These are phyloP conservation scores for Caenorhabditis imperialis DNA, from an alignment of 2,888 invertebrate genomes.

Conservation along the genomic window DNA sequence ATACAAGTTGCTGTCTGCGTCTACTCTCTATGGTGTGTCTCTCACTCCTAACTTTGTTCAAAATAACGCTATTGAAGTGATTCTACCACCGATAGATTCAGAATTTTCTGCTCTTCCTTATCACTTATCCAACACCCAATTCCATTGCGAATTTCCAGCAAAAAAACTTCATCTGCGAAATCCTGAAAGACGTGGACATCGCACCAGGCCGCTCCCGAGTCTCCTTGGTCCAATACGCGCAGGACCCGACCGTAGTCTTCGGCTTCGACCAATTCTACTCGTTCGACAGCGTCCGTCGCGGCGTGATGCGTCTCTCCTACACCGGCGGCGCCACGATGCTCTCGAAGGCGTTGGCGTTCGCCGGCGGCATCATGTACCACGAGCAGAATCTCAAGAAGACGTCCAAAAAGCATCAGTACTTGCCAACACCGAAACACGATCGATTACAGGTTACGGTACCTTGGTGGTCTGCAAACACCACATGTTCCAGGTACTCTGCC, in stretches of 20 bases:
- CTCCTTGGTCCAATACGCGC: constrained; percentile 68
- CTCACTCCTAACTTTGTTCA: too few relatives aligned
- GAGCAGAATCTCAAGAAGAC: constrained; percentile 74
- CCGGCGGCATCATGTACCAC: constrained; percentile 73
- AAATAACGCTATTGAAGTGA: too few relatives aligned
- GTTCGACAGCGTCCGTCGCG: constrained; percentile 64
- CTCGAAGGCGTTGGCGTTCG: constrained; percentile 74
- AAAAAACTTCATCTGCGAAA: constrained; percentile 63
- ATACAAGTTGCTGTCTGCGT: too few relatives aligned
- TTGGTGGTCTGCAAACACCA: background rate
- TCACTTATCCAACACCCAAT: background rate
- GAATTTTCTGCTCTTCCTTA: too few relatives aligned
- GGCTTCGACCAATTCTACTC: constrained; percentile 74
- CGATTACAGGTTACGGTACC: constrained; percentile 60
- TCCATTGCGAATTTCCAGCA: constrained; percentile 61
- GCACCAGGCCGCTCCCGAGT: constrained; percentile 72
- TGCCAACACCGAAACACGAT: constrained; percentile 75
- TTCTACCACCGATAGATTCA: too few relatives aligned
- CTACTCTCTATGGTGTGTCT: too few relatives aligned
- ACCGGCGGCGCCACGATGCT: constrained; percentile 75
- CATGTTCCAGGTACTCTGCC: constrained; percentile 65
- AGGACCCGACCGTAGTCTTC: constrained; percentile 74
- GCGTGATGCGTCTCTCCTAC: constrained; percentile 72
- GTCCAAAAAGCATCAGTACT: constrained; percentile 60
- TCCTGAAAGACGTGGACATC: constrained; percentile 72